phyloP scores from a whole-genome alignment of 2,797 vertebrate genomes.

The Acestrorhynchus altus region DNA sequence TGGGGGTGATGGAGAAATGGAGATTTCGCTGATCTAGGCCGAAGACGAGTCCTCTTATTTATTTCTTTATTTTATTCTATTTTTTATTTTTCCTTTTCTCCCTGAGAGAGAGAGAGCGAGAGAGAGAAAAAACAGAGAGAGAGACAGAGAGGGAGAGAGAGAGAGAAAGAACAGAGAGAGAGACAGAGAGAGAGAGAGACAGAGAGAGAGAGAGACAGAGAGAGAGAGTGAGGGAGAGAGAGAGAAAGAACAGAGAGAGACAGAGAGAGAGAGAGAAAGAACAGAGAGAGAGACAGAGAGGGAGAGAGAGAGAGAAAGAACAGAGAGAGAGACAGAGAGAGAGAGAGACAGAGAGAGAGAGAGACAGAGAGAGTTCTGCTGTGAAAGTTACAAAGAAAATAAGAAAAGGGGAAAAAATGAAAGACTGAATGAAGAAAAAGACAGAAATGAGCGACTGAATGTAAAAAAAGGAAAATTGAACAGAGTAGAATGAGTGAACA shows the following conservation, averaged over 20 bases:
- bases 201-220: neutral
- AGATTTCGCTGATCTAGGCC: constrained; percentile 82
- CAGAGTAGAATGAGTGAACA: neutral
- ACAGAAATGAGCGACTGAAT: neutral
- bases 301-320: neutral
- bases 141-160: neutral
- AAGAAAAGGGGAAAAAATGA: neutral
- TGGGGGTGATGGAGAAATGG: constrained; percentile 68
- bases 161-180: neutral
- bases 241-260: constrained; percentile 39
- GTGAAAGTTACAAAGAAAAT: too few relatives aligned
- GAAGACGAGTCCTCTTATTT: constrained; percentile 41
- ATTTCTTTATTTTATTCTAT: neutral
- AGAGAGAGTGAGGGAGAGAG: neutral
- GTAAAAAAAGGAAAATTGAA: neutral
- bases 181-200: constrained; percentile 44
- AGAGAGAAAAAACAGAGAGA: constrained; percentile 63
- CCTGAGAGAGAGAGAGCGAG: too few relatives aligned
- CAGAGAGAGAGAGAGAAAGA: neutral
- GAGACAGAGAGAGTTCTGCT: neutral
- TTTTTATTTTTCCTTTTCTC: constrained; percentile 38
- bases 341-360: neutral
- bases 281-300: too few relatives aligned
- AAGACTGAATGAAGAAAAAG: neutral
- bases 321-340: neutral